Base-by-base conservation (phyloP, 1,140 invertebrate genomes). In the Hyles euphorbiae region DNA sequence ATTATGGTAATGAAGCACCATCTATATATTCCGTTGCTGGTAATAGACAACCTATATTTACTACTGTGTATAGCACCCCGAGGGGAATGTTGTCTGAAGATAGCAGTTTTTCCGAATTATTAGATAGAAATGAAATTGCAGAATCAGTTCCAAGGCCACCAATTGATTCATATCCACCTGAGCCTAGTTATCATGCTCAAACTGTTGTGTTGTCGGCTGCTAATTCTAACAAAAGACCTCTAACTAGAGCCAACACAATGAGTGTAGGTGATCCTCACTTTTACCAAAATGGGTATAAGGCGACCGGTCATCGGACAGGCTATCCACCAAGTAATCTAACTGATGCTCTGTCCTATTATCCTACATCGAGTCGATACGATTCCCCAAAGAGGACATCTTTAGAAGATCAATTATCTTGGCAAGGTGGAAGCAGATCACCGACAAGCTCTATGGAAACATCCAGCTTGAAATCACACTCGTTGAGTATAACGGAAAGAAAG, bases 21-120 rank as follows among this genome's bases (percentile, higher is more conserved):
- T 93, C 92, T 46, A 94, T 95, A 68, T 95, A 95, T 77, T 95
- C 94, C 1, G 92, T 94, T 10, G 94, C 94, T 46, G 93, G 93
- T 60, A 93, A 94, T 83, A 89, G 92, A 51, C 90, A 92, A 76
- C 91, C 93, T 68, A 91, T 90, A 49, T 94, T 93, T 70, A 94
- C 93, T 6, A 93, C 91, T 58, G 92, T 94, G 0, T 94, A 94
- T 76, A 94, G 93, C 9, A 93, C 91, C 57, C 91, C 91, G 57
- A 90, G 91, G 57, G 90, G 91, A 36, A 90, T 90, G 63, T 88
- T 91, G 9, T 90, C 90, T 50, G 91, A 92, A 78, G 91, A 91
- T 51, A 91, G 90, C 58, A 91, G 91, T 80, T 93, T 93, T 82
- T 92, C 93, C 12, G 93, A 94, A 70, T 83, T 93, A 64, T 90